Evolutionary conservation across 1,140 invertebrate genomes (phyloP).

Genomic region (Eumeta japonica): DNA sequence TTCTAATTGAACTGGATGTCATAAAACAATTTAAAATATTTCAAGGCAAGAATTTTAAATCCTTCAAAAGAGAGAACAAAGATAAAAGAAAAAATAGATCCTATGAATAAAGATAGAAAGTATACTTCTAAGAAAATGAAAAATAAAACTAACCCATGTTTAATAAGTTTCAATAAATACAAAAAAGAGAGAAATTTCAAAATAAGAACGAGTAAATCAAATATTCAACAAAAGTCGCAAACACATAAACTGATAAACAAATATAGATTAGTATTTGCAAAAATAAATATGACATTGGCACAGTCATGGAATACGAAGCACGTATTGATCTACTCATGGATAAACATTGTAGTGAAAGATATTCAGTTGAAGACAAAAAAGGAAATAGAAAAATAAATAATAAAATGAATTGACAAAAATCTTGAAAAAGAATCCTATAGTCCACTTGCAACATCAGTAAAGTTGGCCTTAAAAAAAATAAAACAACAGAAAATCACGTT

Average conservation of each 20-base stretch:
- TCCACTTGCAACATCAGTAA: no score
- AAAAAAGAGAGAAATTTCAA: slow-evolving; percentile 4
- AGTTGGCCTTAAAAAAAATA: no score
- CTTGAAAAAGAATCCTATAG: slow-evolving; percentile 35
- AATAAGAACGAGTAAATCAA: slow-evolving; percentile 20
- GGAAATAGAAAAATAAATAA: slow-evolving; percentile 32
- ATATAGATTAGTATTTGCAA: slow-evolving; percentile 14
- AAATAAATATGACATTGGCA: slow-evolving; percentile 21
- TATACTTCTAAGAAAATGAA: slow-evolving; percentile 32
- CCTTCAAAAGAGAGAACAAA: slow-evolving; percentile 9
- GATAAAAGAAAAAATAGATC: slow-evolving; percentile 4
- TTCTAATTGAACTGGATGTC: slow-evolving; percentile 11
- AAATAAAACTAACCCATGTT: slow-evolving; percentile 7
- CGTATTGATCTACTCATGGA: slow-evolving; percentile 27
- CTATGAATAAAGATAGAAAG: background rate
- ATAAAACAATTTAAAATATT: slow-evolving; percentile 15
- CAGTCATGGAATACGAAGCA: slow-evolving; percentile 28
- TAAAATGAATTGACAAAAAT: slow-evolving; percentile 27
- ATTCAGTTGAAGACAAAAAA: slow-evolving; percentile 27
- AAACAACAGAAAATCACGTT: no score
- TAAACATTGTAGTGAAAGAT: slow-evolving; percentile 34
- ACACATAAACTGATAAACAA: slow-evolving; percentile 21
- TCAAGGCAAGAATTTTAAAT: slow-evolving; percentile 15
- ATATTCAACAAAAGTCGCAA: slow-evolving; percentile 16
- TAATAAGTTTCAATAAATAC: no score